Conservation (phyloP, 2,113 vertebrate genomes). For the Cromileptes altivelis region DNA sequence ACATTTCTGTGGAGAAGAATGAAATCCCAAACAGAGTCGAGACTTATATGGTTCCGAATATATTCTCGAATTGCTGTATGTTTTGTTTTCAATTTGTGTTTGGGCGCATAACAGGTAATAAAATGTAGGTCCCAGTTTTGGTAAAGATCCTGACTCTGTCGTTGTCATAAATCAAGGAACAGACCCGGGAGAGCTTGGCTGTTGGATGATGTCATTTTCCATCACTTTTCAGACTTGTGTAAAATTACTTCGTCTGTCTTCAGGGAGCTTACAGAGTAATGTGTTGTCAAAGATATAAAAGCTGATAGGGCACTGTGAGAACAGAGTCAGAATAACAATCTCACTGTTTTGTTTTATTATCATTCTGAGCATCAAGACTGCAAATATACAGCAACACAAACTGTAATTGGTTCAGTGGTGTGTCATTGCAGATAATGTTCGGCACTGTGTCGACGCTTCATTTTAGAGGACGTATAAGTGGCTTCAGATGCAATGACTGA, state of each 20-base stretch:
- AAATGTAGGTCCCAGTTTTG: slow-evolving; percentile 33
- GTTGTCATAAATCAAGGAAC: slow-evolving; percentile 57
- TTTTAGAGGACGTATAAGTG: slow-evolving; percentile 60
- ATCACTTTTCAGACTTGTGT: slow-evolving; percentile 75
- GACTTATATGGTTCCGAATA: slow-evolving; percentile 28
- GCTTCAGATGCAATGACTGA: slow-evolving; percentile 56
- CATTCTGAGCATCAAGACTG: slow-evolving; percentile 56
- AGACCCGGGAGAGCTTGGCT: slow-evolving; percentile 46
- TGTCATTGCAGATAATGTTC: slow-evolving; percentile 61
- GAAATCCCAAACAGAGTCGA: slow-evolving; percentile 27
- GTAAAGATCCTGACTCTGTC: slow-evolving; percentile 48
- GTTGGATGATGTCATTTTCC: slow-evolving; percentile 72
- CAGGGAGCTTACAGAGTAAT: slow-evolving; percentile 74
- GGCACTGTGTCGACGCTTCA: slow-evolving; percentile 21
- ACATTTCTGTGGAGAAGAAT: slow-evolving; percentile 46
- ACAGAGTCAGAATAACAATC: slow-evolving; percentile 70
- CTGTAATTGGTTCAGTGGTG: slow-evolving; percentile 62
- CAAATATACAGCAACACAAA: slow-evolving; percentile 43
- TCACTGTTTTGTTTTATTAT: slow-evolving; percentile 66
- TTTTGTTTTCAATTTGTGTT: slow-evolving; percentile 64
- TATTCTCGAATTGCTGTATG: slow-evolving; percentile 36
- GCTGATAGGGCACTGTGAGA: slow-evolving; percentile 65
- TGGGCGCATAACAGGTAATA: slow-evolving; percentile 37
- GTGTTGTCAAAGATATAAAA: slow-evolving; percentile 75
- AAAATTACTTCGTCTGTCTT: slow-evolving; percentile 76